Percentiles rank a stretch among this genome's conserved stretches.
These are phyloP conservation scores for Daphoenositta chrysoptera DNA, from an alignment of 2,113 vertebrate genomes.

Conservation along the genomic window DNA sequence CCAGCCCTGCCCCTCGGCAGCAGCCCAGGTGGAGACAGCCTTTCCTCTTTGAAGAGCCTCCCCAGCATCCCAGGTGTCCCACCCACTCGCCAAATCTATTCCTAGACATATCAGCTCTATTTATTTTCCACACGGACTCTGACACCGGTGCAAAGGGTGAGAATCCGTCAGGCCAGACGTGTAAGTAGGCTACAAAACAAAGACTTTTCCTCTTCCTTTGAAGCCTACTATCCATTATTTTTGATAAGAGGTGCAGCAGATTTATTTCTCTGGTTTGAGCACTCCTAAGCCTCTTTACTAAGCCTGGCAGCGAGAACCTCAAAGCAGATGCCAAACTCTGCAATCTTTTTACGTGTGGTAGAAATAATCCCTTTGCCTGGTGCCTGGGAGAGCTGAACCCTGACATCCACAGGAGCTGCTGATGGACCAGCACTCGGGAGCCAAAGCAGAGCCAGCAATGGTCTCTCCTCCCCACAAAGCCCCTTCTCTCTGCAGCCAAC, in stretches of 20 bases:
- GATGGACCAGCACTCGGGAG: neutral
- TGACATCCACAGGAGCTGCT: neutral
- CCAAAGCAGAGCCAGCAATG: neutral
- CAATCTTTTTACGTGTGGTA: constrained; percentile 18
- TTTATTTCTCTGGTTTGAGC: constrained; percentile 16
- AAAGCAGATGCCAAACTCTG: constrained; percentile 40
- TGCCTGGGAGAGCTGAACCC: neutral
- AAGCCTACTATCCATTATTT: constrained; percentile 3
- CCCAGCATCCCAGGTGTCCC: neutral
- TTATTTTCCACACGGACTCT: constrained; percentile 17
- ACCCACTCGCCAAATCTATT: constrained; percentile 11
- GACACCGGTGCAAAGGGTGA: neutral
- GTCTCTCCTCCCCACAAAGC: neutral
- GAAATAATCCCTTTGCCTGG: neutral
- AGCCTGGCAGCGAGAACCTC: constrained; percentile 4
- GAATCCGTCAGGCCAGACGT: neutral
- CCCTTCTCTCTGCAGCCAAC: neutral
- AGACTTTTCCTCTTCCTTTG: constrained; percentile 7
- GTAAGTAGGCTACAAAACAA: constrained; percentile 3
- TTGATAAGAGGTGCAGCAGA: constrained; percentile 25
- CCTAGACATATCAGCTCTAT: constrained; percentile 45
- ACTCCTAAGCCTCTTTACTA: constrained; percentile 42
- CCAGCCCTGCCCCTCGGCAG: constrained; percentile 11
- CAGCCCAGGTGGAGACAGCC: neutral
- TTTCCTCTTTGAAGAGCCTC: constrained; percentile 12